Percentiles rank a stretch among this genome's conserved stretches.
Conservation (phyloP, 1,140 invertebrate genomes). For the Oscheius sp. region DNA sequence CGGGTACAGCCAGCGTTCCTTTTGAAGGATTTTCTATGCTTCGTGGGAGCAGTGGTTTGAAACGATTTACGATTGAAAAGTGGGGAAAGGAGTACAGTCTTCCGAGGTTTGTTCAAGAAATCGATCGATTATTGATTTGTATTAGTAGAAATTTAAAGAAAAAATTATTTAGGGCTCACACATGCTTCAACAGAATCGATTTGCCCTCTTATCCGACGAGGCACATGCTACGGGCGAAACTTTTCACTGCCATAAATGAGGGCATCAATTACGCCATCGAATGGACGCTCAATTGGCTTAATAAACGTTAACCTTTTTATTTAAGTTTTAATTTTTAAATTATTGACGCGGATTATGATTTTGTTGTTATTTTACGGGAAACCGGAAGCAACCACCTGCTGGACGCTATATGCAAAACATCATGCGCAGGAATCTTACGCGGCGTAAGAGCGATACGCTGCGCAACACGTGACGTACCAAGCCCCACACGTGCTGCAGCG, state of each 20-base stretch:
- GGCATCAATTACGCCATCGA: conserved; percentile 96
- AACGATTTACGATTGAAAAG: conserved; percentile 96
- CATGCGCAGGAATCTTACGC: no score
- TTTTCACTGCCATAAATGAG: conserved; percentile 89
- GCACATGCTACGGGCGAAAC: conserved; percentile 87
- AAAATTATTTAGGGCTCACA: conserved; percentile 75
- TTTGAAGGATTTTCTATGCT: conserved; percentile 93
- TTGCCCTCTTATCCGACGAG: conserved; percentile 89
- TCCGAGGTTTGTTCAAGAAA: conserved; percentile 68
- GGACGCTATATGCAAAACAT: no score
- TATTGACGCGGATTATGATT: no score
- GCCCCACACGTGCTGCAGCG: no score
- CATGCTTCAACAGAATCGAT: conserved; percentile 94
- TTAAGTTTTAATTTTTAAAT: no score
- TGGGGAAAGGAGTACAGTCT: conserved; percentile 92
- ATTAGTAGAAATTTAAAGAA: background rate
- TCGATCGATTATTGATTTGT: background rate
- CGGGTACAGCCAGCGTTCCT: conserved; percentile 91
- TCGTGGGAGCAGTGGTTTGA: conserved; percentile 86
- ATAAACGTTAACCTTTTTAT: no score
- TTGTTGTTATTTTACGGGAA: no score
- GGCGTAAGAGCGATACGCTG: no score
- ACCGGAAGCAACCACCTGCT: no score
- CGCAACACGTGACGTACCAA: no score
- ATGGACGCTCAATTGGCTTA: no score